Conservation (phyloP, 2,797 vertebrate species). For the Atherinosoma microstoma region DNA sequence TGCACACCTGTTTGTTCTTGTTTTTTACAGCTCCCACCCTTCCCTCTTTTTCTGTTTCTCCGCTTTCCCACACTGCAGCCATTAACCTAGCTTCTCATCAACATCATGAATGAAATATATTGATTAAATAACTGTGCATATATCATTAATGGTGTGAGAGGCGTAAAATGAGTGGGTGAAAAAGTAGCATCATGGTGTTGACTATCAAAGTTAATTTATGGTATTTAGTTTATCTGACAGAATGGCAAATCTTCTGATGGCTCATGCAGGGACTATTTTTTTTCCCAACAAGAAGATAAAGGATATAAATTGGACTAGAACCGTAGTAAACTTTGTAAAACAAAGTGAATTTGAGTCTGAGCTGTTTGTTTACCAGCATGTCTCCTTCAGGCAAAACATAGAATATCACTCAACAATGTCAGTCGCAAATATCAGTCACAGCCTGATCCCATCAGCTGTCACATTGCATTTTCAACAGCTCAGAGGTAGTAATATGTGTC, state of each 20-base stretch:
- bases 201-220: too few relatives aligned
- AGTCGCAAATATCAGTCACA: background rate
- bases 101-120: conserved; percentile 7
- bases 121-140: background rate
- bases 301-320: too few relatives aligned
- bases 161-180: too few relatives aligned
- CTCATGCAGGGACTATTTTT: too few relatives aligned
- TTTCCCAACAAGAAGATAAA: too few relatives aligned
- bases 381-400: too few relatives aligned
- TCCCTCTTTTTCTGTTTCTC: background rate
- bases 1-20: background rate
- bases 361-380: too few relatives aligned
- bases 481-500: background rate
- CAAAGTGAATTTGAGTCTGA: too few relatives aligned
- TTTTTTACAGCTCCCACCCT: background rate
- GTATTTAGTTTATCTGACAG: too few relatives aligned
- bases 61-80: background rate
- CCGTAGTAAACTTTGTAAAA: too few relatives aligned
- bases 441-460: background rate
- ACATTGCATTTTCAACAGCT: background rate
- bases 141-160: background rate
- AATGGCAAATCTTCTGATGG: too few relatives aligned
- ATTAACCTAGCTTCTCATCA: background rate
- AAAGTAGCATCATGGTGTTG: too few relatives aligned
- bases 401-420: background rate